phyloP scores from a whole-genome alignment of 1,140 invertebrate genomes.

The Parapsyche elsis region DNA sequence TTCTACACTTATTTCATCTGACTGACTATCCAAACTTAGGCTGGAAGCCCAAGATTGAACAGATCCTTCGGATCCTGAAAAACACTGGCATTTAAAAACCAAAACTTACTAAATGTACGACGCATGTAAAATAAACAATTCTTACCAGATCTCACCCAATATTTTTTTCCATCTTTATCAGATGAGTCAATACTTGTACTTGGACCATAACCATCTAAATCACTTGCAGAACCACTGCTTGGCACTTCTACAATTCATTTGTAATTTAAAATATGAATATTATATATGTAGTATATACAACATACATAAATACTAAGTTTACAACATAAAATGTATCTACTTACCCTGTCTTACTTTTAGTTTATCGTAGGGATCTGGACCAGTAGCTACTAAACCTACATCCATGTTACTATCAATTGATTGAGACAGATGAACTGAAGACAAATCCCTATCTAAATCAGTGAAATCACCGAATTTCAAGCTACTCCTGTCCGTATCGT shows the following conservation, averaged over 20 bases:
- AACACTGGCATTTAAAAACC: constrained; percentile 48
- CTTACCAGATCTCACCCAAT: constrained; percentile 68
- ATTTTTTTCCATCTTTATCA: constrained; percentile 68
- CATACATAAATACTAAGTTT: no score
- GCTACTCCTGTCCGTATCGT: constrained; percentile 54
- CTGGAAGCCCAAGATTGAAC: constrained; percentile 80
- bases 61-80: constrained; percentile 74
- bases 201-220: constrained; percentile 69
- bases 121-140: constrained; percentile 30
- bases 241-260: constrained; percentile 55
- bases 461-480: constrained; percentile 55
- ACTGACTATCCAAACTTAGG: constrained; percentile 76
- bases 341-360: constrained; percentile 67
- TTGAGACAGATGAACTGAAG: constrained; percentile 63
- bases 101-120: constrained; percentile 3
- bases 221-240: constrained; percentile 69
- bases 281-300: not conserved
- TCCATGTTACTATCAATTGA: constrained; percentile 63
- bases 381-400: constrained; percentile 60
- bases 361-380: constrained; percentile 69
- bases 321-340: constrained; percentile 14
- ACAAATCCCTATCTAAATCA: constrained; percentile 61
- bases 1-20: constrained; percentile 75
- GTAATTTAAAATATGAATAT: not conserved
- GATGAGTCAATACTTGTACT: constrained; percentile 71